Percentiles rank a stretch among this genome's conserved stretches.
Evolutionary conservation across 2,113 vertebrate genomes (phyloP).

Genomic region (Uropsilus gracilis): DNA sequence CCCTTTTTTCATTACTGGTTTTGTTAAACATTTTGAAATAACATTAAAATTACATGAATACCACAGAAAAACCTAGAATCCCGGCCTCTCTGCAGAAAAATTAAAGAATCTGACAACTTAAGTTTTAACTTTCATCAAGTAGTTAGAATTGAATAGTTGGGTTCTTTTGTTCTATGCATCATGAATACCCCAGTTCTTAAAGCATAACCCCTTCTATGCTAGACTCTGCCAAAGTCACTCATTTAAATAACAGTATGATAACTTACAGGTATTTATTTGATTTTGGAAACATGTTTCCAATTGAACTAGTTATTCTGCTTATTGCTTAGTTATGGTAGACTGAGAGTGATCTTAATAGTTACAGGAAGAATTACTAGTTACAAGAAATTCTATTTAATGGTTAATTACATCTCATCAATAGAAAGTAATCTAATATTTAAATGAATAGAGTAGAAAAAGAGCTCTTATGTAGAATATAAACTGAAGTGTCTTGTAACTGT

Average conservation of each 20-base stretch:
- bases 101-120: background rate
- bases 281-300: background rate
- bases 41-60: constrained; percentile 12
- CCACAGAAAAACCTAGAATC: constrained; percentile 17
- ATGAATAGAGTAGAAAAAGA: background rate
- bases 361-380: background rate
- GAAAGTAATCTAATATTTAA: constrained; percentile 27
- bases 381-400: background rate
- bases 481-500: background rate
- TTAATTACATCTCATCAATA: constrained; percentile 19
- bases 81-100: constrained; percentile 7
- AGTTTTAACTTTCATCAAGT: background rate
- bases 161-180: background rate
- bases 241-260: background rate
- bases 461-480: background rate
- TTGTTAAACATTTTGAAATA: background rate
- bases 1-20: background rate
- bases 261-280: background rate
- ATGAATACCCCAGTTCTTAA: background rate
- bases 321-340: background rate
- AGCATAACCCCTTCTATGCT: background rate
- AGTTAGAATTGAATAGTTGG: background rate
- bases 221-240: background rate
- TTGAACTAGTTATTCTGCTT: background rate
- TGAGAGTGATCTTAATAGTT: background rate